A percentile compares a stretch with the other conserved stretches of the same genome.
These are phyloP conservation scores for Nebria brevicollis DNA, from an alignment of 2,888 invertebrate genomes.

Conservation along the genomic window DNA sequence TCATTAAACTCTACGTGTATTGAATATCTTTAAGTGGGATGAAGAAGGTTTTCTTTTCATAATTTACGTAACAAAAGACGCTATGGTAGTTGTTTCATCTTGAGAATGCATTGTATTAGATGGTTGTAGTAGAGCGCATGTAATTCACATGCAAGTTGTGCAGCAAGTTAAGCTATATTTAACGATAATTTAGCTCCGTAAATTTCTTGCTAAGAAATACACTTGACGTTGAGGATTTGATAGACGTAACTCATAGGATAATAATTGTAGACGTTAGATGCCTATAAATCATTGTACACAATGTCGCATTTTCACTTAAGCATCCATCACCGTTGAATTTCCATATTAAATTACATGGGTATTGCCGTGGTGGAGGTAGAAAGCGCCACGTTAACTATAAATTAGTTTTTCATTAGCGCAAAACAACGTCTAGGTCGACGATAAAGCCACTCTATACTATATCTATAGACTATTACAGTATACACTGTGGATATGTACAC, in stretches of 20 bases:
- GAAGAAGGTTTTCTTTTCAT: no score
- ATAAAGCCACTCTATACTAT: constrained; percentile 12
- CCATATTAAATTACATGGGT: constrained; percentile 1
- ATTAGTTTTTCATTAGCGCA: constrained; percentile 23
- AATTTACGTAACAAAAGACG: no score
- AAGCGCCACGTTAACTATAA: constrained; percentile 11
- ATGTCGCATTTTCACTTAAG: constrained; percentile 1
- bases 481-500: background rate
- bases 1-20: no score
- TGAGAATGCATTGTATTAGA: no score
- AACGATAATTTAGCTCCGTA: no score
- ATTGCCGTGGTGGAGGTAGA: background rate
- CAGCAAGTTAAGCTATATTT: no score
- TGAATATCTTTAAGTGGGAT: no score
- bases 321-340: background rate
- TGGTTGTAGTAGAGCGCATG: no score
- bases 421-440: background rate
- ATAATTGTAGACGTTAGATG: background rate
- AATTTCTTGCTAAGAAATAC: no score
- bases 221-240: background rate
- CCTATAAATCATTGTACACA: background rate
- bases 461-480: background rate
- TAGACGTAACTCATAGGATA: background rate
- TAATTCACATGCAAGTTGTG: no score
- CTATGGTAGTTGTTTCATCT: no score